These are phyloP conservation scores for Brachionus calyciflorus DNA, from an alignment of 1,140 invertebrate species.

Conservation along the genomic window DNA sequence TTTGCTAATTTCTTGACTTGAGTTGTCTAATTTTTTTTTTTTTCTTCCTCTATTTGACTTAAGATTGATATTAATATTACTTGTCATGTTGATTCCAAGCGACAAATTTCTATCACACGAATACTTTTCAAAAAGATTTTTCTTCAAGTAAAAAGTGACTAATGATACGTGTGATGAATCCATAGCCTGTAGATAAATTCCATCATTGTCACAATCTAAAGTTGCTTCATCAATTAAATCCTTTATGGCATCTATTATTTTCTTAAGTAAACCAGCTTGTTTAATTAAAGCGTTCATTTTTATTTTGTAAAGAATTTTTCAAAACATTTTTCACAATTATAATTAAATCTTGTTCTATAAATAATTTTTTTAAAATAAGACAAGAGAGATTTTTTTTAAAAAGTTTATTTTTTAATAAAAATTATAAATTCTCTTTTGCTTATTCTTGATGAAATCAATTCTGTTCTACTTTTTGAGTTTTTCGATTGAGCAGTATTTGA, in stretches of 20 bases:
- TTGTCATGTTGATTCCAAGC: conserved; percentile 95
- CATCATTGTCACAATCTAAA: conserved; percentile 94
- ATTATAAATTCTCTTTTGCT: neutral
- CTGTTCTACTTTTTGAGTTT: conserved; percentile 21
- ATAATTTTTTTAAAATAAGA: too few species aligned
- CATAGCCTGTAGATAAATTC: conserved; percentile 92
- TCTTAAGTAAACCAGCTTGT: conserved; percentile 86
- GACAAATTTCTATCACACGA: conserved; percentile 95
- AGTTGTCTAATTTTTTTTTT: too few species aligned
- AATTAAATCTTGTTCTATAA: too few species aligned
- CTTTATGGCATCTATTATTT: conserved; percentile 96
- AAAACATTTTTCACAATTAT: too few species aligned
- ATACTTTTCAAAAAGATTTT: conserved; percentile 96
- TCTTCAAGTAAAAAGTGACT: conserved; percentile 83
- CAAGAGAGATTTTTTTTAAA: too few species aligned
- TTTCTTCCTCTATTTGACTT: too few species aligned
- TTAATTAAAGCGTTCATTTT: conserved; percentile 66
- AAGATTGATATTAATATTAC: too few species aligned
- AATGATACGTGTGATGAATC: conserved; percentile 97
- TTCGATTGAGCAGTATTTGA: conserved; percentile 27
- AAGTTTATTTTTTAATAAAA: neutral
- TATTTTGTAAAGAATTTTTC: neutral
- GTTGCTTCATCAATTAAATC: conserved; percentile 94
- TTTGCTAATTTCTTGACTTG: too few species aligned
- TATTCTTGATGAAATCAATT: neutral